Evolutionary conservation across 2,888 invertebrate genomes (phyloP).

Genomic region (Lissocephala sabroskyi): DNA sequence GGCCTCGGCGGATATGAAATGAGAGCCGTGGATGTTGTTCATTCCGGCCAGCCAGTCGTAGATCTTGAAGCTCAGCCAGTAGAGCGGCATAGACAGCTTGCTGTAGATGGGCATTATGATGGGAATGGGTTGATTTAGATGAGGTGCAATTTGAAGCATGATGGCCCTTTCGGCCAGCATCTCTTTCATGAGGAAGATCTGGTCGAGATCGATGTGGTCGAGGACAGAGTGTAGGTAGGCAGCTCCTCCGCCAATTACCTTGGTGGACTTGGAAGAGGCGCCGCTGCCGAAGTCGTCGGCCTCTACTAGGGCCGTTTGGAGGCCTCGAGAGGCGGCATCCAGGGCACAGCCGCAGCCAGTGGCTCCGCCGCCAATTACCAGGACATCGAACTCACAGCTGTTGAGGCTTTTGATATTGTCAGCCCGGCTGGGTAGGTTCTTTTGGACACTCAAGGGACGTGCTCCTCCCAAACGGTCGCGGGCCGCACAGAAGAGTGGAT

Average conservation of each 20-base stretch:
- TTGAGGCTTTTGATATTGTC: constrained; percentile 85
- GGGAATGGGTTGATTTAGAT: constrained; percentile 95
- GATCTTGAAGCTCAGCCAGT: constrained; percentile 98
- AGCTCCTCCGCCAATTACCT: constrained; percentile 98
- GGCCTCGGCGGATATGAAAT: constrained; percentile 90
- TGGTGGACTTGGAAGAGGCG: constrained; percentile 94
- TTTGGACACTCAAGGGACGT: neutral
- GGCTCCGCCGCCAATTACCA: constrained; percentile 98
- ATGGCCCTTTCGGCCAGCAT: constrained; percentile 95
- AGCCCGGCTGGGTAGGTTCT: constrained; percentile 80
- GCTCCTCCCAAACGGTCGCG: neutral
- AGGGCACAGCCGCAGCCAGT: constrained; percentile 97
- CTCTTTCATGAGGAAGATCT: constrained; percentile 98
- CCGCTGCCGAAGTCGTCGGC: constrained; percentile 97
- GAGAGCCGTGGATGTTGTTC: constrained; percentile 94
- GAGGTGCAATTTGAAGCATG: constrained; percentile 95
- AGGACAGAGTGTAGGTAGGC: constrained; percentile 97
- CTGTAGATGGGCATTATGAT: constrained; percentile 99
- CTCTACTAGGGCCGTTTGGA: constrained; percentile 95
- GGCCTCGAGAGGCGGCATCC: constrained; percentile 92
- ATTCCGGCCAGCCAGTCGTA: constrained; percentile 98
- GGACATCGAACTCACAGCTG: constrained; percentile 87
- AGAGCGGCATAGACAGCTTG: constrained; percentile 98
- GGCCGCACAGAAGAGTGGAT: too few species aligned
- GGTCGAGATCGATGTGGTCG: constrained; percentile 87